Conservation (phyloP, 2,888 invertebrate species). For the Macropis europaea region DNA sequence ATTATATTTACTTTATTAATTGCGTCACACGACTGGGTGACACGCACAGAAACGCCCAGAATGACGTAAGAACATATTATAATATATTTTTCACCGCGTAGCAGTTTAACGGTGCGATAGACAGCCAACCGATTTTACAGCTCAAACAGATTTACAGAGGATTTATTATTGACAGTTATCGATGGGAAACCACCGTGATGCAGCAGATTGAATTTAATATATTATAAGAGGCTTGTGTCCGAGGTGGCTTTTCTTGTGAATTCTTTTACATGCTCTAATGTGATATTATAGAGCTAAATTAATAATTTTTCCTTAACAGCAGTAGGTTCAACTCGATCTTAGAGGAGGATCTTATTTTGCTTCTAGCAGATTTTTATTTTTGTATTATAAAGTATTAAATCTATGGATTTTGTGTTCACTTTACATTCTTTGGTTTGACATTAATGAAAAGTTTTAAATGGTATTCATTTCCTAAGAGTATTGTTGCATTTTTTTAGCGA, state of each 20-base stretch:
- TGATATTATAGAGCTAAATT: conserved; percentile 45
- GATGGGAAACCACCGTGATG: conserved; percentile 78
- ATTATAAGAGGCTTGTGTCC: conserved; percentile 66
- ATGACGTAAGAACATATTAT: conserved; percentile 56
- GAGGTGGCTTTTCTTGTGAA: conserved; percentile 50
- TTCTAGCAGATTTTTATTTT: neutral
- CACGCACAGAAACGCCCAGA: conserved; percentile 47
- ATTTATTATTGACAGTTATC: conserved; percentile 78
- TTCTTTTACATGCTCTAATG: conserved; percentile 35
- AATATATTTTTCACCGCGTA: conserved; percentile 74
- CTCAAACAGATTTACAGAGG: conserved; percentile 77
- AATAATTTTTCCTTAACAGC: neutral
- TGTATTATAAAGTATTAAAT: neutral
- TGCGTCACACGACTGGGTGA: conserved; percentile 72
- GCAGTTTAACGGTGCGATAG: conserved; percentile 75
- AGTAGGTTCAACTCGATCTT: neutral
- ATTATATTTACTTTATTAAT: conserved; percentile 80
- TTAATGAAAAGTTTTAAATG: neutral
- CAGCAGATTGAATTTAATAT: conserved; percentile 76
- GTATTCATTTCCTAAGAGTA: neutral
- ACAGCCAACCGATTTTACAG: conserved; percentile 76
- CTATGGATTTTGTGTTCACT: neutral
- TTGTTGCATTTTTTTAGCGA: neutral
- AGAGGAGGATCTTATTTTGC: neutral
- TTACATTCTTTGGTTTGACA: neutral